These are phyloP conservation scores for Malacoraja senta DNA, from an alignment of 2,797 vertebrate species.

Conservation along the genomic window DNA sequence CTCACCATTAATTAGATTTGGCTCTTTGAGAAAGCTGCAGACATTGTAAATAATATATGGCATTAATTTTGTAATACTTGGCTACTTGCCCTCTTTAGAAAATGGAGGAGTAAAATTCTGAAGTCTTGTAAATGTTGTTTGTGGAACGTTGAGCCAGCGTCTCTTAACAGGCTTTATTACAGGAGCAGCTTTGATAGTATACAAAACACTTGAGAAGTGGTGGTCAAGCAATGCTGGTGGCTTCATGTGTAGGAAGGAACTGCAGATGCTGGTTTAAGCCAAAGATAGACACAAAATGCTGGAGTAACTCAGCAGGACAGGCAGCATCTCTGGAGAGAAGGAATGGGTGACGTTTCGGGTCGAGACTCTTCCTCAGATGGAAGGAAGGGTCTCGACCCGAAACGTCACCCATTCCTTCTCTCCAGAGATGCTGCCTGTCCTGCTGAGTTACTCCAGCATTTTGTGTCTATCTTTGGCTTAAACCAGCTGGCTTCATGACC, in stretches of 20 bases:
- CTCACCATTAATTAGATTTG: not conserved
- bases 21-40: not conserved
- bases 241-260: not conserved
- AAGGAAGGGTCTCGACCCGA: too few species aligned
- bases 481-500: too few species aligned
- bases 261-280: not conserved
- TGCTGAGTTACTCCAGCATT: too few species aligned
- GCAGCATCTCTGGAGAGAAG: too few species aligned
- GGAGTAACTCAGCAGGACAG: too few species aligned
- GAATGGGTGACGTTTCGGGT: too few species aligned
- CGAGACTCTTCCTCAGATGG: too few species aligned
- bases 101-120: not conserved
- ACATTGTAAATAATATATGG: not conserved
- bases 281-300: too few species aligned
- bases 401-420: too few species aligned
- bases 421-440: too few species aligned
- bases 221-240: not conserved
- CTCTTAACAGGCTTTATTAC: not conserved
- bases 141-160: not conserved
- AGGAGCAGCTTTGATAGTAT: not conserved
- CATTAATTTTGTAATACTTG: conserved; percentile 23
- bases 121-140: not conserved
- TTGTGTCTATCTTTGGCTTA: too few species aligned
- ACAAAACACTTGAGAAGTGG: too few species aligned
- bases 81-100: not conserved